Conservation (phyloP, 2,888 invertebrate species). For the Leptopterna dolabrata region DNA sequence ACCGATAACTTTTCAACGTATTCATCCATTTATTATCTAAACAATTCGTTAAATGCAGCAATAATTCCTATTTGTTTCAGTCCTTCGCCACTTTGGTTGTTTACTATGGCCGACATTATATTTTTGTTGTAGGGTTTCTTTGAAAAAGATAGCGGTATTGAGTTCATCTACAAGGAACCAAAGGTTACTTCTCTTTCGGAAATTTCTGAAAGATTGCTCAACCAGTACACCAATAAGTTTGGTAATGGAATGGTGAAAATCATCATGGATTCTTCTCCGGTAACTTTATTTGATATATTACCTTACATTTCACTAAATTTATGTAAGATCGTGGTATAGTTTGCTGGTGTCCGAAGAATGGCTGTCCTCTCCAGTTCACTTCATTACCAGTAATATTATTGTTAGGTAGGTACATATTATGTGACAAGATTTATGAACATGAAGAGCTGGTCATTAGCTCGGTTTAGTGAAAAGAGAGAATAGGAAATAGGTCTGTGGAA, state of each 20-base stretch:
- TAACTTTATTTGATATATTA: conserved; percentile 67
- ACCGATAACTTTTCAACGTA: not conserved
- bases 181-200: conserved; percentile 94
- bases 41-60: too few relatives aligned
- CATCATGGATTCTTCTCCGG: conserved; percentile 92
- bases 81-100: too few relatives aligned
- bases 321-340: too few relatives aligned
- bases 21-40: not conserved
- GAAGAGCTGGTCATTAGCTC: too few relatives aligned
- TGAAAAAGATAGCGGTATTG: conserved; percentile 85
- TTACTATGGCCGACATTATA: not conserved
- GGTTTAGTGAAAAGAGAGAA: too few relatives aligned
- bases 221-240: conserved; percentile 87
- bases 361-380: too few relatives aligned
- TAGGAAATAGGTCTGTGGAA: too few relatives aligned
- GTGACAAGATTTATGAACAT: too few relatives aligned
- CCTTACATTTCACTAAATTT: not conserved
- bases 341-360: too few relatives aligned
- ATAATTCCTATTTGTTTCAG: too few relatives aligned
- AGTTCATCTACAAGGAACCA: conserved; percentile 96
- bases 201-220: conserved; percentile 87
- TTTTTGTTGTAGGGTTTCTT: conserved; percentile 73
- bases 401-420: too few relatives aligned
- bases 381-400: too few relatives aligned
- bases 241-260: conserved; percentile 88